Percentiles rank a stretch among this genome's conserved stretches.
These are phyloP conservation scores for Chionis minor DNA, from an alignment of 2,113 vertebrate genomes.

Conservation along the genomic window DNA sequence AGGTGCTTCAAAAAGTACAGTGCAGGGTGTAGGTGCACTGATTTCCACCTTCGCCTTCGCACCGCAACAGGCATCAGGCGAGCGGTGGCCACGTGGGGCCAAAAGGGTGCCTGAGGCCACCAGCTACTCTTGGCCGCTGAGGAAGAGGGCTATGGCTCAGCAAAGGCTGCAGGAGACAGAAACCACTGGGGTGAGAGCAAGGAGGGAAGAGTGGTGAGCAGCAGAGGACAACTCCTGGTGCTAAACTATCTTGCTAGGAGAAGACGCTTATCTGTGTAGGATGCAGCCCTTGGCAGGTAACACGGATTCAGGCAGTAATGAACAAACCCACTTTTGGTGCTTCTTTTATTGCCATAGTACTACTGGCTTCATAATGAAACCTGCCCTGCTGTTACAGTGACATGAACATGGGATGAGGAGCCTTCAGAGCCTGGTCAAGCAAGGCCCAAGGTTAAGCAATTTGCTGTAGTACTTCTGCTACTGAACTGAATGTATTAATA, in stretches of 20 bases:
- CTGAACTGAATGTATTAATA: conserved; percentile 6
- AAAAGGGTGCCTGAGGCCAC: not conserved
- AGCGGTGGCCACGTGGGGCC: fast-evolving
- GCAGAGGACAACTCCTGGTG: not conserved
- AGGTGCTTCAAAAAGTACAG: not conserved
- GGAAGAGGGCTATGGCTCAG: not conserved
- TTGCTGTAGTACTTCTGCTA: not conserved
- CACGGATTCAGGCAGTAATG: not conserved
- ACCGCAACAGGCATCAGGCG: fast-evolving
- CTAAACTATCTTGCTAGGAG: not conserved
- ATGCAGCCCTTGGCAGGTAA: not conserved
- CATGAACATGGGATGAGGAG: not conserved
- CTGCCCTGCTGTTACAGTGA: not conserved
- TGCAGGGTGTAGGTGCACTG: fast-evolving
- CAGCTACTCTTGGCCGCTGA: not conserved
- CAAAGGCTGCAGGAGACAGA: not conserved
- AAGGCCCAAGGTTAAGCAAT: conserved; percentile 7
- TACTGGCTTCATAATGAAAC: not conserved
- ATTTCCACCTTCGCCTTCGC: not conserved
- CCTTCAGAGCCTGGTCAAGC: not conserved
- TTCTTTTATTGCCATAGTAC: not conserved
- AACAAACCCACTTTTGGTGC: not conserved
- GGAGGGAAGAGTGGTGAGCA: not conserved
- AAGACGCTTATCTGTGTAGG: not conserved
- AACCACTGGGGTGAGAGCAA: not conserved